Base-by-base conservation (phyloP, 2,888 invertebrate species). In the Lordiphosa andalusiaca region DNA sequence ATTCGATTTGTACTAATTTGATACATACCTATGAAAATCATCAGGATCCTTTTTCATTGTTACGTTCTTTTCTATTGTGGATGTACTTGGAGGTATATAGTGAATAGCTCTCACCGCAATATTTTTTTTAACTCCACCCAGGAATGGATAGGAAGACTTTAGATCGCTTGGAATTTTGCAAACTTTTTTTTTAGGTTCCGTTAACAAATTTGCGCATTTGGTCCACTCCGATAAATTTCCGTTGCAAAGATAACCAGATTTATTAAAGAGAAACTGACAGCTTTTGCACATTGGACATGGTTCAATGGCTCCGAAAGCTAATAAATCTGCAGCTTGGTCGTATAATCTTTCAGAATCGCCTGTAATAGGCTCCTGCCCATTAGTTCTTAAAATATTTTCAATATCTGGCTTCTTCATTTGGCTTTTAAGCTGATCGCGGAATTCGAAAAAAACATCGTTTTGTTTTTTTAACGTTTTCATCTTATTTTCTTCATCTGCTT, bases 251-350 rank as follows among this genome's bases (percentile, higher is more conserved):
- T 99, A 99, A 4, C 96, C 95, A 59, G 92, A 91, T 25, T 94
- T 93, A 67, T 91, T 91, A 75, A 93, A 92, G 36, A 92, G 90
- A 16, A 94, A 91, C 83, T 96, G 94, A 0, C 95, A 95, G 1
- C 91, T 88, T 49, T 92, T 92, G 86, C 99, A 99, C 73, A 94
- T 93, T 0, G 92, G 88, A 81, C 99, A 99, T 0, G 92, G 92
- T 60, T 92, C 89, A 3, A 97, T 90, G 2, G 93, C 92, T 30
- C 99, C 99, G 90, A 99, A 99, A 0, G 94, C 92, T 92, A 99
- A 94, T 33, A 93, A 91, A 89, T 99, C 99, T 7, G 95, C 92
- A 4, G 97, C 88, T 49, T 91, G 91, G 88, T 97, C 96, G 55
- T 95, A 73, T 0, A 88, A 57, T 44, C 83, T 87, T 86, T 91